Conservation (phyloP, 2,113 vertebrate genomes). For the Nesogale talazaci region DNA sequence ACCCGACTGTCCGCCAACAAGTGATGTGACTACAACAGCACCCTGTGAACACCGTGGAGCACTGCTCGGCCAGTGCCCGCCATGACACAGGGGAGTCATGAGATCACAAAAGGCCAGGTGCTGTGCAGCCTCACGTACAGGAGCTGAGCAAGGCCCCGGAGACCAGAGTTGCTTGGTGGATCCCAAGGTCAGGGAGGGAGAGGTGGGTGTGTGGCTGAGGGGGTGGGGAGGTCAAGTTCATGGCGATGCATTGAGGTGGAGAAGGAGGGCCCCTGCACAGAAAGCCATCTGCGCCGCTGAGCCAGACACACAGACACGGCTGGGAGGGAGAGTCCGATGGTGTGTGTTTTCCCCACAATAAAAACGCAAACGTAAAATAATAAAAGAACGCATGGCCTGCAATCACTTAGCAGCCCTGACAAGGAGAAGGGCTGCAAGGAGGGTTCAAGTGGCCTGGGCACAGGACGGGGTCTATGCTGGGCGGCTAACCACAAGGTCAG, state of each 20-base stretch:
- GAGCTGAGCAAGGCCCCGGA: background rate
- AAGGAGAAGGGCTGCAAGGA: too few species aligned
- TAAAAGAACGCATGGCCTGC: background rate
- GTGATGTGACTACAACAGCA: too few species aligned
- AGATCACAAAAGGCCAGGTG: background rate
- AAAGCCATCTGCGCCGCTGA: too few species aligned
- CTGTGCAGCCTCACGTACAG: background rate
- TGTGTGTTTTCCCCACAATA: background rate
- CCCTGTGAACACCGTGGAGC: background rate
- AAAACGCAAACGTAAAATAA: background rate
- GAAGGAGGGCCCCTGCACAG: too few species aligned
- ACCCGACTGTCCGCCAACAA: background rate
- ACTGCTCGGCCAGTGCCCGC: background rate
- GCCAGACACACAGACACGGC: too few species aligned
- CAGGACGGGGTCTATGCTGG: too few species aligned
- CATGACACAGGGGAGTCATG: background rate
- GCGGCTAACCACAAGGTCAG: too few species aligned
- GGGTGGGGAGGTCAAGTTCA: background rate
- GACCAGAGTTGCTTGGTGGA: background rate
- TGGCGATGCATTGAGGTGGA: background rate
- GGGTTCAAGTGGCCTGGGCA: too few species aligned
- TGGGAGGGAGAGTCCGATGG: background rate
- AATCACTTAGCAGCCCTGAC: background rate
- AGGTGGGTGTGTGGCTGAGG: background rate
- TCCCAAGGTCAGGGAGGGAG: background rate